Base-by-base conservation (phyloP, 1,140 invertebrate genomes). In the Panagrolaimus sp. region DNA sequence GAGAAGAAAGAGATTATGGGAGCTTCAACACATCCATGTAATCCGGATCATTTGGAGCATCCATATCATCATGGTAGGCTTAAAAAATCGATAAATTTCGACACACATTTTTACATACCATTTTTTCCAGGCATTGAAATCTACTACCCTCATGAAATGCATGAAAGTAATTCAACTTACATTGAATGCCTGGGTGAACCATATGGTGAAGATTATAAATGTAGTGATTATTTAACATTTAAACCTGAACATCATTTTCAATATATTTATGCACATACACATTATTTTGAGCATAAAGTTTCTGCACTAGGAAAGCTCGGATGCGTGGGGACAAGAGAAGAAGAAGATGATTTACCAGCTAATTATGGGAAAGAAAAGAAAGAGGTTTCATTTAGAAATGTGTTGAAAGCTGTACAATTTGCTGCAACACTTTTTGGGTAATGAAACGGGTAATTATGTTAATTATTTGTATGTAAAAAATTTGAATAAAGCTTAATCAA, bases 41-140 rank as follows among this genome's bases (percentile, higher is more conserved):
- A 57, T 57, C 51, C 51, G 13, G 27, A 20, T 11, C 20, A 57
- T 27, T 11, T 27, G 4, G 27, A 20, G 1, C 51, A 25, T 11
- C 20, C 20, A 9, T 57, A 57, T 57, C 63, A 64, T 64, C 63
- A 64, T 42, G 44, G 44, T n/a, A n/a, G n/a, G n/a, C n/a, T n/a
- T n/a, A n/a, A n/a, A n/a, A n/a, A n/a, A n/a, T n/a, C n/a, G n/a
- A n/a, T n/a, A n/a, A n/a, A n/a, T n/a, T n/a, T n/a, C n/a, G n/a
- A n/a, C n/a, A n/a, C n/a, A n/a, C n/a, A n/a, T n/a, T n/a, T n/a
- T n/a, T n/a, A n/a, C n/a, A n/a, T n/a, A n/a, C n/a, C n/a, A n/a
- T n/a, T n/a, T n/a, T n/a, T n/a, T n/a, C n/a, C n/a, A n/a, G n/a
- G n/a, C 1, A 51, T 44, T 31, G 65, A 66, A 47, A 51, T 66